Evolutionary conservation across 2,797 vertebrate species (phyloP).

Genomic region (Chiloscyllium punctatum): DNA sequence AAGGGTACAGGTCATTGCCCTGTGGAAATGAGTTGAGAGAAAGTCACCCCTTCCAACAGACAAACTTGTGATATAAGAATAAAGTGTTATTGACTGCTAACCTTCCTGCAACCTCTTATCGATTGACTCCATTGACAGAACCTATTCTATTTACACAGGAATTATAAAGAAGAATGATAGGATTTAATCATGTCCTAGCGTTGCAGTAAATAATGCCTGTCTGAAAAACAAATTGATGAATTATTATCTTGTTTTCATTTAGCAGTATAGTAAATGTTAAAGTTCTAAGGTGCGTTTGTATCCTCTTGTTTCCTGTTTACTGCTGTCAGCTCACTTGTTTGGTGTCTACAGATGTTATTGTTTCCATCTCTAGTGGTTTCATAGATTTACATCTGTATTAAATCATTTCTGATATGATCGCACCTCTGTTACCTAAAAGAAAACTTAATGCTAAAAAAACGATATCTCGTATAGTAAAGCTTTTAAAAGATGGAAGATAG

Average conservation of each 20-base stretch:
- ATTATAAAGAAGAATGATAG: background rate
- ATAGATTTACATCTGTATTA: background rate
- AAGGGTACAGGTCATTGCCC: conserved; percentile 5
- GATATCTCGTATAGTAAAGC: background rate
- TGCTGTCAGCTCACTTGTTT: background rate
- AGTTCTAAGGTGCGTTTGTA: background rate
- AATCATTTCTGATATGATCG: background rate
- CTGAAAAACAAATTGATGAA: background rate
- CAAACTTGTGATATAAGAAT: conserved; percentile 32
- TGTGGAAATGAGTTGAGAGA: conserved; percentile 32
- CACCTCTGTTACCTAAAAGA: background rate
- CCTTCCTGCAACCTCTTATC: conserved; percentile 8
- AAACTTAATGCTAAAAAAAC: background rate
- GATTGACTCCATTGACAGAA: conserved; percentile 20
- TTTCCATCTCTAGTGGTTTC: background rate
- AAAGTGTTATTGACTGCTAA: conserved; percentile 34
- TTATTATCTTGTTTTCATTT: background rate
- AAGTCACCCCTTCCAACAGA: conserved; percentile 4
- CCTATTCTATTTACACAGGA: conserved; percentile 21
- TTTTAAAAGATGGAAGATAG: background rate
- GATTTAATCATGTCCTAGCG: background rate
- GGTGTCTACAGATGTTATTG: background rate
- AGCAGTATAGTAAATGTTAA: background rate
- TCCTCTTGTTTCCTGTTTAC: background rate
- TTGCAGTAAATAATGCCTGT: background rate